These are phyloP conservation scores for Hydrophis major DNA, from an alignment of 2,797 vertebrate genomes.

Conservation along the genomic window DNA sequence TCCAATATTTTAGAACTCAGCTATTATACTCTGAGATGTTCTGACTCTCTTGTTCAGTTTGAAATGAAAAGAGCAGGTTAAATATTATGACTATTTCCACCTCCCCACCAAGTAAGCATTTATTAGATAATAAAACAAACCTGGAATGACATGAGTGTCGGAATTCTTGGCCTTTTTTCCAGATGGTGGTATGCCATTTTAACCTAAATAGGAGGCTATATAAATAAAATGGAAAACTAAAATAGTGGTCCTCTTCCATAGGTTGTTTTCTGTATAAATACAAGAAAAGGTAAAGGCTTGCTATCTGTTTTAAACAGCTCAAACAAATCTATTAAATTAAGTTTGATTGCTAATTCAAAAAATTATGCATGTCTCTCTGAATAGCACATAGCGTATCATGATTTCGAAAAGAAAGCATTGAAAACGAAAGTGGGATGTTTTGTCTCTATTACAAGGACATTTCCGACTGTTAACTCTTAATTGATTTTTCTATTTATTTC, in stretches of 20 bases:
- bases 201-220: neutral
- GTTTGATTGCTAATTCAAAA: neutral
- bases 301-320: neutral
- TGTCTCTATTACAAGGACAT: neutral
- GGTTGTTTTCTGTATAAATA: neutral
- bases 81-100: neutral
- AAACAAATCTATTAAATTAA: conserved; percentile 3
- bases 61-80: neutral
- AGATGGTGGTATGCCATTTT: neutral
- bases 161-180: neutral
- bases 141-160: neutral
- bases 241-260: too few relatives aligned
- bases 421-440: neutral
- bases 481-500: neutral
- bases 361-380: neutral
- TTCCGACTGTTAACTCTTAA: neutral
- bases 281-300: too few relatives aligned
- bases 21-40: neutral
- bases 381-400: neutral
- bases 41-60: neutral
- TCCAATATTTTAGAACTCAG: too few relatives aligned
- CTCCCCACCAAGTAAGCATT: neutral
- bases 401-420: neutral
- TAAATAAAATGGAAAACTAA: neutral
- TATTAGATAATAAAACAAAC: neutral